Conservation (phyloP, 2,797 vertebrate species). For the Picus viridis region DNA sequence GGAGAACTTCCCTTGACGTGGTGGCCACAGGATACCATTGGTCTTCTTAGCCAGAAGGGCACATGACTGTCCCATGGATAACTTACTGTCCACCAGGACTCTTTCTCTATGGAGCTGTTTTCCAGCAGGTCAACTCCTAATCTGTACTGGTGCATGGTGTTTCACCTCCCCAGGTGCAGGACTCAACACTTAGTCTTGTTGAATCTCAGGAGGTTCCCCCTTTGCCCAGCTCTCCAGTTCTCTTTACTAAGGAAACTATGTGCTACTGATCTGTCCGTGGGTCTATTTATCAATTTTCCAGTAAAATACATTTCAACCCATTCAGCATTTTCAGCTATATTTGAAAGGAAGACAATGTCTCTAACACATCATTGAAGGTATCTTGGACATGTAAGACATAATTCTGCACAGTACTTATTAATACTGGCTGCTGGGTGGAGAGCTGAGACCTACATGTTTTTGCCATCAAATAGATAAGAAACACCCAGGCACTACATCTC, state of each 20-base stretch:
- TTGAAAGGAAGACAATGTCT: background rate
- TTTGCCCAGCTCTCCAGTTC: background rate
- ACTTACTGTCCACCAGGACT: too few relatives aligned
- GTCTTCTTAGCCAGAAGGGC: too few relatives aligned
- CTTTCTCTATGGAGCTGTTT: too few relatives aligned
- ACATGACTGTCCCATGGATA: too few relatives aligned
- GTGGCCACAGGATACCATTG: too few relatives aligned
- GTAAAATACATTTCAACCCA: background rate
- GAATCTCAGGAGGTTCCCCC: too few relatives aligned
- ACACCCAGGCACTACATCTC: background rate
- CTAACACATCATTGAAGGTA: background rate
- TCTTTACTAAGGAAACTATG: background rate
- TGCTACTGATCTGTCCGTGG: background rate
- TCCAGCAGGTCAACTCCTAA: too few relatives aligned
- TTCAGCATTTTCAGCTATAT: background rate
- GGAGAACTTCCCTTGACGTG: too few relatives aligned
- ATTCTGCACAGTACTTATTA: background rate
- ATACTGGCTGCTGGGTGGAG: background rate
- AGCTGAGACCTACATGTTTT: background rate
- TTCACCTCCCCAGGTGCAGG: too few relatives aligned
- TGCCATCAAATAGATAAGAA: background rate
- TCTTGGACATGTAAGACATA: background rate
- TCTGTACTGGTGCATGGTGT: too few relatives aligned
- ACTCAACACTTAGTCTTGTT: too few relatives aligned
- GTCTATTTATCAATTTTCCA: background rate